Conservation (phyloP, 2,888 invertebrate species). For the Coecobrya sp. region DNA sequence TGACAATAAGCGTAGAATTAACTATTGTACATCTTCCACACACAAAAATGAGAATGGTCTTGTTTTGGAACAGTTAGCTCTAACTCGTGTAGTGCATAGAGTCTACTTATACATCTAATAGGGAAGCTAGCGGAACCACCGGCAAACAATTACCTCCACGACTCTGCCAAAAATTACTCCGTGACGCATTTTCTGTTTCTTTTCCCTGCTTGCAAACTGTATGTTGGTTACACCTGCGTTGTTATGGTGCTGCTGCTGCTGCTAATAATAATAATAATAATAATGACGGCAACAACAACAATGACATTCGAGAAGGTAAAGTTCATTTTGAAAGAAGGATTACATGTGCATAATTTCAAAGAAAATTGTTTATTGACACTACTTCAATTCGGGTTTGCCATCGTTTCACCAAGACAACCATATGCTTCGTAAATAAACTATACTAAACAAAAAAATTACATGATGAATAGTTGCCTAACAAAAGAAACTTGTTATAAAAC, state of each 20-base stretch:
- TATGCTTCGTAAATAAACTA: not conserved
- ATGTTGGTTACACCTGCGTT: not conserved
- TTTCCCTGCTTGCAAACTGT: not conserved
- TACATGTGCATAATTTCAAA: not conserved
- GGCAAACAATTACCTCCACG: not conserved
- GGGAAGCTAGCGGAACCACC: constrained; percentile 11
- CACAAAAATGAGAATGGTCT: not conserved
- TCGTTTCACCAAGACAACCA: not conserved
- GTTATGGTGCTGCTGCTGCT: not conserved
- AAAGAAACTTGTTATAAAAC: no score
- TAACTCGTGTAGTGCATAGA: not conserved
- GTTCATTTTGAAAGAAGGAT: not conserved
- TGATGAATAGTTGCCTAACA: not conserved
- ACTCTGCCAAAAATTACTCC: not conserved
- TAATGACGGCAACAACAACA: not conserved
- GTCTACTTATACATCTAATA: not conserved
- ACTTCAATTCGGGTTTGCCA: not conserved
- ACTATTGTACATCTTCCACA: constrained; percentile 24
- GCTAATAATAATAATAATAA: not conserved
- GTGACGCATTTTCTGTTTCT: not conserved
- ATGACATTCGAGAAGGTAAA: not conserved
- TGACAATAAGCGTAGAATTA: not conserved
- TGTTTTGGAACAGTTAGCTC: constrained; percentile 42
- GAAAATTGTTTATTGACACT: not conserved
- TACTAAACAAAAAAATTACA: not conserved